Evolutionary conservation across 1,140 invertebrate species (phyloP).

Genomic region (Drosophila kurseongensis): DNA sequence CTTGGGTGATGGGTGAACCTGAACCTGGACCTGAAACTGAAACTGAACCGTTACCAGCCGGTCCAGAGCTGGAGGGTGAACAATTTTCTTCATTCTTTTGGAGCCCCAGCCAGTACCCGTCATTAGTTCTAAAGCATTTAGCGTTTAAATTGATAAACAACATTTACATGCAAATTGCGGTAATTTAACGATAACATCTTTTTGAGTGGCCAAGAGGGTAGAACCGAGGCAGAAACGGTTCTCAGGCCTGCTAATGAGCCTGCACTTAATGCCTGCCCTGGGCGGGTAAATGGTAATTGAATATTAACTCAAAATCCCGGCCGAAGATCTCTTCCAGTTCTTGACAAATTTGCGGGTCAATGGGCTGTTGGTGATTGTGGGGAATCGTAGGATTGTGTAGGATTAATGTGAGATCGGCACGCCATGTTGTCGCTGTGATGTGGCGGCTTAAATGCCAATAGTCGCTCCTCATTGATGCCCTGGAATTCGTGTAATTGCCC

Average conservation of each 20-base stretch:
- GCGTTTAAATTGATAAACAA: slow-evolving; percentile 83
- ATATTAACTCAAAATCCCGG: slow-evolving; percentile 42
- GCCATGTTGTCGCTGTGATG: slow-evolving; percentile 55
- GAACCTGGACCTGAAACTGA: slow-evolving; percentile 35
- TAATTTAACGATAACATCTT: slow-evolving; percentile 78
- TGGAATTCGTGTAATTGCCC: slow-evolving; percentile 74
- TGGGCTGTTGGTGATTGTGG: slow-evolving; percentile 1
- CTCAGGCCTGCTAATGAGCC: slow-evolving; percentile 73
- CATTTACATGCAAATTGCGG: slow-evolving; percentile 83
- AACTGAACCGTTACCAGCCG: slow-evolving; percentile 51
- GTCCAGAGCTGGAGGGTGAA: slow-evolving; percentile 68
- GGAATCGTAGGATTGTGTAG: slow-evolving; percentile 10
- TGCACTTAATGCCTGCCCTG: slow-evolving; percentile 20
- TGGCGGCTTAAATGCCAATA: slow-evolving; percentile 68
- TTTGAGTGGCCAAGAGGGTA: slow-evolving; percentile 14
- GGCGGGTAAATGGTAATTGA: slow-evolving; percentile 54
- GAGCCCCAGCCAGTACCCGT: slow-evolving; percentile 53
- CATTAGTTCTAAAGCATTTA: slow-evolving; percentile 82
- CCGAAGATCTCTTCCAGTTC: slow-evolving; percentile 2
- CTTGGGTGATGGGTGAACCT: slow-evolving; percentile 16
- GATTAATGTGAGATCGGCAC: slow-evolving; percentile 64
- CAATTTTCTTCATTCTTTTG: slow-evolving; percentile 78
- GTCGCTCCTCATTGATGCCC: slow-evolving; percentile 62
- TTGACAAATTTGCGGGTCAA: slow-evolving; percentile 56
- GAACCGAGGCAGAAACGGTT: slow-evolving; percentile 43